Evolutionary conservation across 2,797 vertebrate species (phyloP), one percentile per base, ranked within the genome.

Genomic region (Microchirus variegatus): DNA sequence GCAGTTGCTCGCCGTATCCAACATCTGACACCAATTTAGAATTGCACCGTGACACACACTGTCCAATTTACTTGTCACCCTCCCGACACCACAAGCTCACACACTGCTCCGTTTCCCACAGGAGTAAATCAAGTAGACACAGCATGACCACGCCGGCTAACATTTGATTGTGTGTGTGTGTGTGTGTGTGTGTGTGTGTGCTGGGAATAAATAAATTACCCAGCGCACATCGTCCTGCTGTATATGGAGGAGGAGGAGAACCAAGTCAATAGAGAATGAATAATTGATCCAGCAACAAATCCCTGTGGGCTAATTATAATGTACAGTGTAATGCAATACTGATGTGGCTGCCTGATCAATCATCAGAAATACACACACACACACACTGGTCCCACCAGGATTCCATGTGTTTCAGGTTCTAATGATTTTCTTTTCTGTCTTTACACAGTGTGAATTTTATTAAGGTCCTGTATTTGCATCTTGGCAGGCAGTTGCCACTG

Each of bases 211-310:
- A 82, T 81, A 80, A 67, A 83, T 81, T 59, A 65, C 54, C 36
- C 35, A 22, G 15, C 69, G 49, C 71, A 76, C 73, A 72, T 46
- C 36, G 11, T 50, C 43, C 45, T 36, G 50, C 62, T 41, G 44
- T 52, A n/a, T 16, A 9, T 10, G 16, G 45, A 46, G 14, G 63
- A 69, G 66, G 60, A 67, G 66, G 60, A 77, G 38, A 63, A 38
- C 19, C 16, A 13, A 78, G 77, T 89, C 87, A 80, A 87, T 86
- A 88, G 49, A 71, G 50, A 67, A 85, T 87, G 75, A 87, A 90
- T 83, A 90, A 90, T 87, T 87, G 77, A 91, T 89, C 53, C 47
- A 31, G 51, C 51, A 84, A 73, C 71, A 88, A 83, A 70, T 82
- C 86, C 84, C 83, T 47, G 62, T 1, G 41, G 84, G 48, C 77